Percentiles rank a stretch among this genome's conserved stretches.
phyloP scores from a whole-genome alignment of 2,797 vertebrate genomes.

The Helarctos malayanus region DNA sequence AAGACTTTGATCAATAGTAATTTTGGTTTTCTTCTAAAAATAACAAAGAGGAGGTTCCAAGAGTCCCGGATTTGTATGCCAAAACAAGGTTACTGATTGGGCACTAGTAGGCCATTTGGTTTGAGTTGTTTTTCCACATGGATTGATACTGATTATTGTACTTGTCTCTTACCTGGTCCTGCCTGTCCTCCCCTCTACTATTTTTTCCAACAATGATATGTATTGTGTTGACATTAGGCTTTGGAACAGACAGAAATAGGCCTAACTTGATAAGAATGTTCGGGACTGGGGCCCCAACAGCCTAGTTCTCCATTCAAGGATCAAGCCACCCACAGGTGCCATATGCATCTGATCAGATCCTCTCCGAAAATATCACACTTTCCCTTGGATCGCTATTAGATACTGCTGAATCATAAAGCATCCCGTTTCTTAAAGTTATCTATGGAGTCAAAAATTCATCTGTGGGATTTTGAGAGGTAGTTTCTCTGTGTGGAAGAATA shows the following conservation, averaged over 20 bases:
- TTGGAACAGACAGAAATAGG: not conserved
- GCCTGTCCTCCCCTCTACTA: not conserved
- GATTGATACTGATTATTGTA: not conserved
- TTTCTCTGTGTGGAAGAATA: conserved; percentile 53
- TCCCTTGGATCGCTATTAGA: not conserved
- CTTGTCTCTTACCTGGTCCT: not conserved
- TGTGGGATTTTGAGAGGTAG: conserved; percentile 39
- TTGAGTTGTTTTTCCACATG: not conserved
- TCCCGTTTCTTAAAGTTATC: not conserved
- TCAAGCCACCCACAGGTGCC: not conserved
- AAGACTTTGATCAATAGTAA: not conserved
- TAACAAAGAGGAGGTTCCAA: not conserved
- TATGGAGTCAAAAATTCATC: not conserved
- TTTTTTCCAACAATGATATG: not conserved
- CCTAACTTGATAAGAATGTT: not conserved
- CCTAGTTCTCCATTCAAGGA: not conserved
- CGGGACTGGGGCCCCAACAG: not conserved
- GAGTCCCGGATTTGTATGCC: not conserved
- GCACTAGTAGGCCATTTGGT: not conserved
- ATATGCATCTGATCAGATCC: not conserved
- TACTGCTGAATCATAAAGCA: not conserved
- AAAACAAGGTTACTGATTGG: not conserved
- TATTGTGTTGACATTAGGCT: not conserved
- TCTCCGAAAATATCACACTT: not conserved
- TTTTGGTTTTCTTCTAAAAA: not conserved